Conservation (phyloP, 2,797 vertebrate genomes). For the Staurois parvus region DNA sequence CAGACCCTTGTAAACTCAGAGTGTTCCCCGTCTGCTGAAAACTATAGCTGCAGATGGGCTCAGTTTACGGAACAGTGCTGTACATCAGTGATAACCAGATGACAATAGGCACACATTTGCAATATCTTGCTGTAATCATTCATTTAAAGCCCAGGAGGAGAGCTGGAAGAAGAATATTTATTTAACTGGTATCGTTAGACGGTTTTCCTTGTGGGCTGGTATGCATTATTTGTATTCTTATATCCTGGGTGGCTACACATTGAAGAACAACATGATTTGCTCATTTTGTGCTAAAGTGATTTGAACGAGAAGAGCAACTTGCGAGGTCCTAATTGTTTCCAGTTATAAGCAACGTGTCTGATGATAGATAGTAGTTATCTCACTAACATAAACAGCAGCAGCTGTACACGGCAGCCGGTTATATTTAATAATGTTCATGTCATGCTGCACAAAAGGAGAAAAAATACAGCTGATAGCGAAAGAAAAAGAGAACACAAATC, state of each 20-base stretch:
- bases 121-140: constrained; percentile 62
- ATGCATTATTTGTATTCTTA: neutral
- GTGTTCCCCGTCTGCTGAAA: neutral
- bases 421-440: constrained; percentile 60
- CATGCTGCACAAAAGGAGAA: constrained; percentile 47
- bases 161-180: constrained; percentile 9
- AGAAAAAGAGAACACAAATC: neutral
- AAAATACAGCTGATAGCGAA: neutral
- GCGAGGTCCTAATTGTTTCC: constrained; percentile 51
- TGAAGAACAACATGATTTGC: neutral
- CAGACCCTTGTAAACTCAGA: neutral
- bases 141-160: neutral
- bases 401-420: constrained; percentile 62
- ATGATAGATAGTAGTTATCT: constrained; percentile 66
- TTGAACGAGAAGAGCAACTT: constrained; percentile 14
- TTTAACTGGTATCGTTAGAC: neutral
- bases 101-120: constrained; percentile 65
- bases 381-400: constrained; percentile 64
- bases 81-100: constrained; percentile 68
- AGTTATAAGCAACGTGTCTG: constrained; percentile 57
- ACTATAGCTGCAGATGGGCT: neutral
- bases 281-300: constrained; percentile 14
- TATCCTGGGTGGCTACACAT: neutral
- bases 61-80: neutral
- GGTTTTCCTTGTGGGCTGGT: constrained; percentile 2